These are phyloP conservation scores for Paraplagusia blochii DNA, from an alignment of 2,113 vertebrate genomes.

Conservation along the genomic window DNA sequence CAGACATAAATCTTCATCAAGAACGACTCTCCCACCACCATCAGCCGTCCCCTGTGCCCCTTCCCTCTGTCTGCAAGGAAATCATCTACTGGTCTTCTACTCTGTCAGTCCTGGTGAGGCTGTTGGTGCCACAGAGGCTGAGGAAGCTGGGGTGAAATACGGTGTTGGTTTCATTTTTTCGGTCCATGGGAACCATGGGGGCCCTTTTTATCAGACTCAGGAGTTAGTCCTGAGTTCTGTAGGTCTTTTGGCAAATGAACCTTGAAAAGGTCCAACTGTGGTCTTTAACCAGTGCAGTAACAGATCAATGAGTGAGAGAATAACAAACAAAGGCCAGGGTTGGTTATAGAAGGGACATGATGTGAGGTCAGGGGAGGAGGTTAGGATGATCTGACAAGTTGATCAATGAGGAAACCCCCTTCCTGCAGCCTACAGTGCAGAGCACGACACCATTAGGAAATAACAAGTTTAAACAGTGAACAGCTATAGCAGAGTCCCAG, in stretches of 20 bases:
- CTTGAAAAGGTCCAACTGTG: too few species aligned
- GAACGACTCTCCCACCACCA: constrained; percentile 12
- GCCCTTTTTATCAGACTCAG: constrained; percentile 47
- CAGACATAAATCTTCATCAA: constrained; percentile 70
- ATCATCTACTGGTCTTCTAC: constrained; percentile 17
- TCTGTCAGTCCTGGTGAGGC: constrained; percentile 32
- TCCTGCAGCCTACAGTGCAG: constrained; percentile 9
- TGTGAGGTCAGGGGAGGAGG: neutral
- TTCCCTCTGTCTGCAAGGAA: constrained; percentile 22
- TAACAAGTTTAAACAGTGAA: constrained; percentile 27
- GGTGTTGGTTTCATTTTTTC: constrained; percentile 42
- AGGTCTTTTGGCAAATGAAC: constrained; percentile 18
- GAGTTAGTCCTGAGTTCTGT: constrained; percentile 8
- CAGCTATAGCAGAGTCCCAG: constrained; percentile 18
- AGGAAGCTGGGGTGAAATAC: constrained; percentile 35
- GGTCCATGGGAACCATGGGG: constrained; percentile 23
- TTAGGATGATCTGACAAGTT: constrained; percentile 14
- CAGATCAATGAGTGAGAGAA: neutral
- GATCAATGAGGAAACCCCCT: constrained; percentile 31
- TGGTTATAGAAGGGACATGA: constrained; percentile 7
- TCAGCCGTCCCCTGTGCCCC: constrained; percentile 23
- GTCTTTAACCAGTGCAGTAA: neutral
- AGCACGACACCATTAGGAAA: constrained; percentile 22
- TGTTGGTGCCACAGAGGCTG: constrained; percentile 43
- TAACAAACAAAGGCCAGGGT: neutral